Conservation (phyloP, 1,140 invertebrate species). For the Physella acuta region DNA sequence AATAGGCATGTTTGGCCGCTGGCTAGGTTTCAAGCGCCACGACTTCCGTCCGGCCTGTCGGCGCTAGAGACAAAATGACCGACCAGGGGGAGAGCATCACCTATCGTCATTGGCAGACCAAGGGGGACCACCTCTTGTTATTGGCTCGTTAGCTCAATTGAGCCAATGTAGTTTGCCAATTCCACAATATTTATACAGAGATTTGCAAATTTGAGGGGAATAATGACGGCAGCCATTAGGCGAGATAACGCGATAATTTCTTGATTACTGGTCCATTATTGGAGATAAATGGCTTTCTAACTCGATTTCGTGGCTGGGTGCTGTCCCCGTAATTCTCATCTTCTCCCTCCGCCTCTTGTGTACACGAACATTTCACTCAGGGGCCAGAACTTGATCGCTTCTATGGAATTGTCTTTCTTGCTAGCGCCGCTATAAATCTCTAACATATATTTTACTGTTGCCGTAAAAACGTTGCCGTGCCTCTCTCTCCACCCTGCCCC, state of each 20-base stretch:
- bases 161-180: conserved; percentile 32
- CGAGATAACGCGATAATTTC: conserved; percentile 25
- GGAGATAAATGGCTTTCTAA: conserved; percentile 25
- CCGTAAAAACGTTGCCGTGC: too few relatives aligned
- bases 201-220: conserved; percentile 35
- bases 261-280: conserved; percentile 27
- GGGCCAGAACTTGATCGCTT: not conserved
- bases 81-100: conserved; percentile 6
- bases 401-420: not conserved
- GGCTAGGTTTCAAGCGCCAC: not conserved
- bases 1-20: conserved; percentile 17
- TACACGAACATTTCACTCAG: too few relatives aligned
- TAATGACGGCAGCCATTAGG: conserved; percentile 20
- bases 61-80: not conserved
- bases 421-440: not conserved
- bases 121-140: conserved; percentile 26
- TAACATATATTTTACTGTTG: too few relatives aligned
- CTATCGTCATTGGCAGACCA: too few relatives aligned
- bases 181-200: conserved; percentile 35
- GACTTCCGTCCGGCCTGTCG: not conserved
- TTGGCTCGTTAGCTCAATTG: conserved; percentile 37
- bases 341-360: too few relatives aligned
- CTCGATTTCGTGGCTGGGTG: conserved; percentile 8
- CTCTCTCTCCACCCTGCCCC: too few relatives aligned
- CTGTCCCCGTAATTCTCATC: conserved; percentile 9